Evolutionary conservation across 2,888 invertebrate species (phyloP).

Genomic region (Diploptera punctata): DNA sequence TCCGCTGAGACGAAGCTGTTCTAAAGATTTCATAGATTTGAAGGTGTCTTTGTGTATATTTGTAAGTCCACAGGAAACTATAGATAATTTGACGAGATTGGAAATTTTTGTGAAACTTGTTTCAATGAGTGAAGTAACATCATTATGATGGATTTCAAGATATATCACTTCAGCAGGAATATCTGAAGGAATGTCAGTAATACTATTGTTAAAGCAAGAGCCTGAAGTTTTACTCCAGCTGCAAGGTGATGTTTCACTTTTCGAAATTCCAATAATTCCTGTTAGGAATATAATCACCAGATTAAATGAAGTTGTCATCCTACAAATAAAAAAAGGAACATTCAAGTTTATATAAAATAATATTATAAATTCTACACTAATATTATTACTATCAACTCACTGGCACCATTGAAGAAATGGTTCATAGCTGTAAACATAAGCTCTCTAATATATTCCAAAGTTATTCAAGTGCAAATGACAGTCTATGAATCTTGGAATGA

Average conservation of each 20-base stretch:
- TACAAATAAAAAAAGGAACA: no score
- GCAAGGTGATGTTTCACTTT: background rate
- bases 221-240: slow-evolving; percentile 4
- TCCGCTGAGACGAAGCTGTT: background rate
- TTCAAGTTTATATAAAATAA: no score
- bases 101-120: background rate
- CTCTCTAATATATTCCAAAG: no score
- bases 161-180: background rate
- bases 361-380: no score
- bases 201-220: slow-evolving; percentile 11
- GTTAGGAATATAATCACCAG: no score
- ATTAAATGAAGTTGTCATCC: no score
- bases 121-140: background rate
- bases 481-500: no score
- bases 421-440: no score
- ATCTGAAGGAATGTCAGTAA: background rate
- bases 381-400: no score
- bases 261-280: no score
- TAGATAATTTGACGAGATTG: background rate
- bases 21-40: background rate
- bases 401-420: no score
- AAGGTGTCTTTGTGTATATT: background rate
- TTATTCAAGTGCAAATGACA: no score
- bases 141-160: slow-evolving; percentile 5
- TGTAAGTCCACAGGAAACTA: background rate